phyloP scores from a whole-genome alignment of 2,113 vertebrate genomes.

The Podarcis raffonei region DNA sequence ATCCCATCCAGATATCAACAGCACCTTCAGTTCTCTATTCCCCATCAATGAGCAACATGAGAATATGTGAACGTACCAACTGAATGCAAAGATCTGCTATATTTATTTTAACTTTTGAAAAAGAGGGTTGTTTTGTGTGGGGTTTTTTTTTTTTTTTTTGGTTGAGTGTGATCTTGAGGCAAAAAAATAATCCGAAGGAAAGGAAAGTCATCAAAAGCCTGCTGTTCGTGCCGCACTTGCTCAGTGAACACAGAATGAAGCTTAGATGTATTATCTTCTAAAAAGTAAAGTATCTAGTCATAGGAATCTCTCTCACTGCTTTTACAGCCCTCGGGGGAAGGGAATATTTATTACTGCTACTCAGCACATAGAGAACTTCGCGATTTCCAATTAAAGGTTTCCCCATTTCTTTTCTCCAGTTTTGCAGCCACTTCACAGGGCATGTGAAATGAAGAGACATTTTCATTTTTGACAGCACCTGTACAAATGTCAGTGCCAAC shows the following conservation, averaged over 20 bases:
- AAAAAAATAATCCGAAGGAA: neutral
- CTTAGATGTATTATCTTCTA: conserved; percentile 22
- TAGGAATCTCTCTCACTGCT: neutral
- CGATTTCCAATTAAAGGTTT: conserved; percentile 22
- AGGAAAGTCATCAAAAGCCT: neutral
- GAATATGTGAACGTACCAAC: neutral
- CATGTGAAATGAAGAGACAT: neutral
- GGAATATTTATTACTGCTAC: conserved; percentile 22
- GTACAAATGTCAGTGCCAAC: neutral
- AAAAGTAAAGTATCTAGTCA: conserved; percentile 24
- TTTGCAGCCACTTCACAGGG: neutral
- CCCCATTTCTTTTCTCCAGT: neutral
- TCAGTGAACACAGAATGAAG: neutral
- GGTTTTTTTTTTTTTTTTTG: neutral
- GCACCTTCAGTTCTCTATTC: neutral
- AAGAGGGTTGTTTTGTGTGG: neutral
- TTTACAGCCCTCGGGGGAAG: conserved; percentile 26
- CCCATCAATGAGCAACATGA: neutral
- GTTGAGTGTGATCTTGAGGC: neutral
- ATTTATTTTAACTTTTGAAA: neutral
- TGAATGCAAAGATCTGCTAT: neutral
- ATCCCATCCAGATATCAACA: neutral
- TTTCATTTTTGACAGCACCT: neutral
- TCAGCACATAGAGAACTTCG: conserved; percentile 19
- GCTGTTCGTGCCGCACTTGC: neutral